Evolutionary conservation across 2,888 invertebrate genomes (phyloP).

Genomic region (Aphidoletes aphidimyza): DNA sequence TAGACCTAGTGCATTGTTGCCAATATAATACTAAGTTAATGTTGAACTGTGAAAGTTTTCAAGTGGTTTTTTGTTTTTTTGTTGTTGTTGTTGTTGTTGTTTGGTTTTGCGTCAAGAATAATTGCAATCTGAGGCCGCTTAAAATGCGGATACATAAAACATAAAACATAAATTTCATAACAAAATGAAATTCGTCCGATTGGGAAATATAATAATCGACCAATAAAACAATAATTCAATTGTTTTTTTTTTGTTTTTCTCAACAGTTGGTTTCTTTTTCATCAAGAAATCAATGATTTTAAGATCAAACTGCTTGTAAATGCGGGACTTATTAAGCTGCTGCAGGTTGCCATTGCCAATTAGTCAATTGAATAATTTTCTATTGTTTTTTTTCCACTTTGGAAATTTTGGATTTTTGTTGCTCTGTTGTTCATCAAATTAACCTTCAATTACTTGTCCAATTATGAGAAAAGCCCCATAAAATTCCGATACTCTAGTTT

Average conservation of each 20-base stretch:
- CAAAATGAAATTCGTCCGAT: background rate
- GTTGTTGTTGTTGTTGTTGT: background rate
- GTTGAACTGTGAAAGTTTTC: constrained; percentile 33
- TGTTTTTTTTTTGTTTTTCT: background rate
- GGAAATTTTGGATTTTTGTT: background rate
- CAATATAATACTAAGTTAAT: constrained; percentile 15
- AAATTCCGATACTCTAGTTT: background rate
- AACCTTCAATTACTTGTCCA: background rate
- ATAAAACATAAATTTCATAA: constrained; percentile 27
- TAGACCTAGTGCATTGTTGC: background rate
- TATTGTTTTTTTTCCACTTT: background rate
- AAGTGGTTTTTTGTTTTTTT: constrained; percentile 18
- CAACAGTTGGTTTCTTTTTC: background rate
- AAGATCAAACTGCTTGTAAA: too few species aligned
- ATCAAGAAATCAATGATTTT: background rate
- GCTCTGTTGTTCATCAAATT: background rate
- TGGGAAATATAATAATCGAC: background rate
- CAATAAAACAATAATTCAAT: constrained; percentile 41
- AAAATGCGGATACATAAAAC: background rate
- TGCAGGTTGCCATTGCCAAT: background rate
- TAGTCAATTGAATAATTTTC: constrained; percentile 28
- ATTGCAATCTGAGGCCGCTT: background rate
- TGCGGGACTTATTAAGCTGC: too few species aligned
- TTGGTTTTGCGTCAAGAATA: background rate
- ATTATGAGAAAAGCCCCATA: background rate